Evolutionary conservation across 2,888 invertebrate species (phyloP).

Genomic region (Zygothrica quintamaculata): DNA sequence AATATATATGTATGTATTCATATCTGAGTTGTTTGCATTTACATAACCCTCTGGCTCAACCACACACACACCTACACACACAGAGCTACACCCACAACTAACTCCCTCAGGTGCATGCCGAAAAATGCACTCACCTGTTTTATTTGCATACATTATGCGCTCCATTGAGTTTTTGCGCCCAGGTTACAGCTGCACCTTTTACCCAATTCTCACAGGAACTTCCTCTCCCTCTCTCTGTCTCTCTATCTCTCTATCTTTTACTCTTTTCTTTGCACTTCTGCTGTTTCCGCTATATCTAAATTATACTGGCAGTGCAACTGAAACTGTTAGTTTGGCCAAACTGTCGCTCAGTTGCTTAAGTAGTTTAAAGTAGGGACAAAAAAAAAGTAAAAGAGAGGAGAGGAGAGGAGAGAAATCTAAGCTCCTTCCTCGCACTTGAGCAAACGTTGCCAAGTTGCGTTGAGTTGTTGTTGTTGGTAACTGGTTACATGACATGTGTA

Average conservation of each 20-base stretch:
- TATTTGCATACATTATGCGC: constrained; percentile 74
- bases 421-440: constrained; percentile 29
- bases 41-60: constrained; percentile 44
- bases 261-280: background rate
- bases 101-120: background rate
- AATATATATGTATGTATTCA: too few species aligned
- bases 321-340: constrained; percentile 39
- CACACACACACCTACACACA: constrained; percentile 24
- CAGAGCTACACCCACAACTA: too few species aligned
- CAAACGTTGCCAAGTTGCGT: constrained; percentile 25
- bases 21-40: constrained; percentile 36
- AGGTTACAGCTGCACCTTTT: constrained; percentile 17
- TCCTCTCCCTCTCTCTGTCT: background rate
- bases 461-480: too few species aligned
- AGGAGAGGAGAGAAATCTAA: too few species aligned
- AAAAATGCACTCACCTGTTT: constrained; percentile 69
- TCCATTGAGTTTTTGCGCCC: constrained; percentile 64
- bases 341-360: constrained; percentile 53
- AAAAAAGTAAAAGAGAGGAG: too few species aligned
- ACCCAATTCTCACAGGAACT: background rate
- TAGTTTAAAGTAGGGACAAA: constrained; percentile 25
- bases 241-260: too few species aligned
- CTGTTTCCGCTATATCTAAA: background rate
- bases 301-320: constrained; percentile 18
- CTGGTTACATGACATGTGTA: constrained; percentile 40